Conservation (phyloP, 2,797 vertebrate species). For the Rhyacichthys aspro region DNA sequence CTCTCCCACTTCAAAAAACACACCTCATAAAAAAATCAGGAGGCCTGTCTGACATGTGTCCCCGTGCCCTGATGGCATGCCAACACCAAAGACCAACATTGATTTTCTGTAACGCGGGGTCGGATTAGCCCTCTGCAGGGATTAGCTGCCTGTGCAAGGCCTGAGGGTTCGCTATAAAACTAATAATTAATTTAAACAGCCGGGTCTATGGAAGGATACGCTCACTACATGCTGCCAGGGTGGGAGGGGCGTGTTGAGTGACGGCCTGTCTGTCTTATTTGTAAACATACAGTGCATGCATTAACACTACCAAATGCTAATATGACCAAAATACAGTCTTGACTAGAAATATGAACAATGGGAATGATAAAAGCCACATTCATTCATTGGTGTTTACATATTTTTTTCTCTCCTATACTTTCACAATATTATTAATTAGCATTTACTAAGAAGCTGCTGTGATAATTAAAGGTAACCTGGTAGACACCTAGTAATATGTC, state of each 20-base stretch:
- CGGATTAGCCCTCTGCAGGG: constrained; percentile 87
- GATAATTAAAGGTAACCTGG: no score
- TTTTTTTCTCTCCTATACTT: no score
- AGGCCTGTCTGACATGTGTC: constrained; percentile 85
- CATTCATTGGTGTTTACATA: no score
- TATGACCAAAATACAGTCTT: background rate
- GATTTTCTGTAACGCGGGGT: constrained; percentile 88
- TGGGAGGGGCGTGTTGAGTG: constrained; percentile 65
- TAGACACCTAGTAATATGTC: no score
- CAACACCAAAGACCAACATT: constrained; percentile 85
- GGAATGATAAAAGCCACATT: no score
- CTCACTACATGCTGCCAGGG: constrained; percentile 66
- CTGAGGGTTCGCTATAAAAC: constrained; percentile 86
- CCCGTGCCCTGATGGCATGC: constrained; percentile 80
- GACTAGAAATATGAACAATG: no score
- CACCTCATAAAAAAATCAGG: constrained; percentile 83
- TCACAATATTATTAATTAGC: no score
- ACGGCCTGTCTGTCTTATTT: constrained; percentile 66
- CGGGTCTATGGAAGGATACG: constrained; percentile 77
- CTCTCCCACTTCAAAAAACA: constrained; percentile 83
- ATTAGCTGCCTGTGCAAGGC: constrained; percentile 86
- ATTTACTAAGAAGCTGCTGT: no score
- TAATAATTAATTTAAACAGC: constrained; percentile 92
- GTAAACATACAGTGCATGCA: constrained; percentile 13
- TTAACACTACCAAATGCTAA: background rate